Base-by-base conservation (phyloP, 2,113 vertebrate genomes). In the Ptyas mucosa region DNA sequence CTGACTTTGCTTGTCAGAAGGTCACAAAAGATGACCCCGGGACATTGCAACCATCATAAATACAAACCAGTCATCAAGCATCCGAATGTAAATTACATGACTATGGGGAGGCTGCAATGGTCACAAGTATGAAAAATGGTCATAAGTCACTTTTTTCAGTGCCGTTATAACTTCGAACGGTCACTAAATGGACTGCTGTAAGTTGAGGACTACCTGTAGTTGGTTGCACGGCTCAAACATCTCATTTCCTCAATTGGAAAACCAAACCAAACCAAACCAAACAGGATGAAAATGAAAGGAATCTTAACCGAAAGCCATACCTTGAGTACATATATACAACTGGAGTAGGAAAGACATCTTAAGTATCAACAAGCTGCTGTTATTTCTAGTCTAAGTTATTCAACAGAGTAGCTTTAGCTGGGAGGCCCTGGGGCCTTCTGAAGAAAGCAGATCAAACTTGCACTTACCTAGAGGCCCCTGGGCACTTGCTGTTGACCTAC, bases 391-490 rank as follows among this genome's bases (percentile, higher is more conserved):
- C 14, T 43, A 24, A 46, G 34, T 54, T 43, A 69, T 89, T 49
- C 26, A 5, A 43, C 54, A 39, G 21, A 86, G 88, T 26, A 39
- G 53, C 46, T 93, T 90, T 93, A 89, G 89, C 12, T 39, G n/a
- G 12, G 54, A 46, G 43, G 49, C 24, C 24, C 24, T 23, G 64
- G 18, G 75, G 34, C 61, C 64, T 89, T 85, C 24, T 8, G 15
- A 51, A 55, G 51, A 43, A 69, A 51, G 34, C 55, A 49, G 12
- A 29, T 15, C 14, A 46, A 75, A 5, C 49, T 86, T 29, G 26
- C 18, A 86, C 93, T 94, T 90, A 94, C 93, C 91, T 92, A 87
- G 75, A 49, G 51, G 88, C 88, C 87, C 93, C 90, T 69, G 88
- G 93, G 90, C 87, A 55, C 75, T 86, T 89, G 88, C 75, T 85